Evolutionary conservation across 2,797 vertebrate genomes (phyloP).

Genomic region (Epinephelus coioides): DNA sequence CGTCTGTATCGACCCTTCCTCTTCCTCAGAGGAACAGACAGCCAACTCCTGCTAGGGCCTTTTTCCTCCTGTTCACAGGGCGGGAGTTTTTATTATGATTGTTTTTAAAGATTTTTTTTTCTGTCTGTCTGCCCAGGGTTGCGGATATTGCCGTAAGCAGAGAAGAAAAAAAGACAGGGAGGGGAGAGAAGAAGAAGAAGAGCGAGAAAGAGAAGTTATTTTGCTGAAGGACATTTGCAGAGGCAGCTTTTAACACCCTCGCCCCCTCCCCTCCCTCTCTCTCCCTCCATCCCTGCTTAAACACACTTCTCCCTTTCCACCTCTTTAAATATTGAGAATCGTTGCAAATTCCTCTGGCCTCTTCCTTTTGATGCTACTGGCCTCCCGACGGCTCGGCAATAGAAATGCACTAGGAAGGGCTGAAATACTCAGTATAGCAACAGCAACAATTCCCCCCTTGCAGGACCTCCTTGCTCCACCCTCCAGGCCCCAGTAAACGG

Average conservation of each 20-base stretch:
- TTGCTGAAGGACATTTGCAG: slow-evolving; percentile 80
- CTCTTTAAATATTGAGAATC: slow-evolving; percentile 82
- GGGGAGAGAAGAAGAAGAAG: slow-evolving; percentile 16
- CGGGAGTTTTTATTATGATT: slow-evolving; percentile 69
- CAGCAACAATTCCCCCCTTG: slow-evolving; percentile 40
- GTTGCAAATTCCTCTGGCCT: slow-evolving; percentile 63
- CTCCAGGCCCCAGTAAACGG: slow-evolving; percentile 57
- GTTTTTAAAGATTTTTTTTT: slow-evolving; percentile 74
- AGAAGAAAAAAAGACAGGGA: slow-evolving; percentile 9
- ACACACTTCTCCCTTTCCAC: slow-evolving; percentile 69
- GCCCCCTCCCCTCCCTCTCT: not conserved
- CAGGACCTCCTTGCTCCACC: slow-evolving; percentile 40
- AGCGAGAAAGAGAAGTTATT: slow-evolving; percentile 62
- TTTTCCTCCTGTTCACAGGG: slow-evolving; percentile 60
- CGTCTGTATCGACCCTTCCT: slow-evolving; percentile 63
- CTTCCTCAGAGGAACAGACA: slow-evolving; percentile 61
- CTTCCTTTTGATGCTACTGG: slow-evolving; percentile 64
- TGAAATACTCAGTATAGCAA: slow-evolving; percentile 50
- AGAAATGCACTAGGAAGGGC: slow-evolving; percentile 40
- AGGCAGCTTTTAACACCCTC: slow-evolving; percentile 75
- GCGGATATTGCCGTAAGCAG: slow-evolving; percentile 63
- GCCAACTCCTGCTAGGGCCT: slow-evolving; percentile 46
- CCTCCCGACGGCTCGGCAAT: slow-evolving; percentile 56
- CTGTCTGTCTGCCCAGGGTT: slow-evolving; percentile 37
- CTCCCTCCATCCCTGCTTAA: slow-evolving; percentile 50